Percentiles rank a stretch among this genome's conserved stretches.
These are phyloP conservation scores for Pelecanoides urinatrix DNA, from an alignment of 2,113 vertebrate species.

Conservation along the genomic window DNA sequence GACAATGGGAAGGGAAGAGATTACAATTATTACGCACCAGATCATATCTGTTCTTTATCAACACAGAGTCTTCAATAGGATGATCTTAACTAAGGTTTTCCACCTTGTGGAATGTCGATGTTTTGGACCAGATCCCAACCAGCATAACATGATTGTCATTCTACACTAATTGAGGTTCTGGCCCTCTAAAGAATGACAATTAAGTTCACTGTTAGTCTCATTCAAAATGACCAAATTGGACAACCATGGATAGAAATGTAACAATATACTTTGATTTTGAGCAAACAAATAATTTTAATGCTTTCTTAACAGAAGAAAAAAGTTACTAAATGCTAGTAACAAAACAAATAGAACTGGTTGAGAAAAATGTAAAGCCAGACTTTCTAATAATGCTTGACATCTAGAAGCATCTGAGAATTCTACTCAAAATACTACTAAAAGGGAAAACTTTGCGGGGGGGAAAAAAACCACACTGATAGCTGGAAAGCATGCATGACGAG, in stretches of 20 bases:
- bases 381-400: not conserved
- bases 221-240: not conserved
- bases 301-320: not conserved
- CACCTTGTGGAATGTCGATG: not conserved
- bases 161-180: not conserved
- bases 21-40: not conserved
- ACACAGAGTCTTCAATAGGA: not conserved
- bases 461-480: not conserved
- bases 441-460: not conserved
- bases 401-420: not conserved
- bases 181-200: not conserved
- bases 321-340: not conserved
- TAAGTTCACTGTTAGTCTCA: not conserved
- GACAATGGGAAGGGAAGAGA: not conserved
- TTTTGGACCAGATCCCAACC: not conserved
- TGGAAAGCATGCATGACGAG: not conserved
- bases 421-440: not conserved
- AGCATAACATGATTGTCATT: not conserved
- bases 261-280: not conserved
- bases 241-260: not conserved
- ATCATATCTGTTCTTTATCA: not conserved
- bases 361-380: not conserved
- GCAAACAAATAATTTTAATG: not conserved
- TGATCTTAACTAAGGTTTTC: not conserved
- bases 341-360: not conserved